phyloP scores from a whole-genome alignment of 2,797 vertebrate genomes.

The Gambelia wislizenii region DNA sequence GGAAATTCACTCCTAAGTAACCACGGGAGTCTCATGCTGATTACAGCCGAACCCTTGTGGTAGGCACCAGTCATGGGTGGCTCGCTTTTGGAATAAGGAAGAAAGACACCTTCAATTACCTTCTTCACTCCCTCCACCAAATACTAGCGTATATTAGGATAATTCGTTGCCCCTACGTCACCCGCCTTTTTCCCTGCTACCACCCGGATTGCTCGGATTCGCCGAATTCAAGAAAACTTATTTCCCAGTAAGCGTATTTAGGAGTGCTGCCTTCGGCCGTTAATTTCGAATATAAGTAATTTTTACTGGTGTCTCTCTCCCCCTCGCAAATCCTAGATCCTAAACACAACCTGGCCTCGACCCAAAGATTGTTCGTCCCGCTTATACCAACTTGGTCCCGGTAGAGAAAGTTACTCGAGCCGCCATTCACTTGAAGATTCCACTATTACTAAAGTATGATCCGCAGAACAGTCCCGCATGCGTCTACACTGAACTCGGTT shows the following conservation, averaged over 20 bases:
- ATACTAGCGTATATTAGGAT: too few relatives aligned
- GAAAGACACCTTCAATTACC: too few relatives aligned
- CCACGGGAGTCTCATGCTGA: background rate
- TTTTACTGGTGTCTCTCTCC: background rate
- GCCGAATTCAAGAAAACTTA: background rate
- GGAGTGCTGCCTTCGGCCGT: background rate
- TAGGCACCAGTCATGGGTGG: background rate
- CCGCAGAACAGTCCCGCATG: too few relatives aligned
- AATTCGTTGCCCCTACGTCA: background rate
- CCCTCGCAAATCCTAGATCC: too few relatives aligned
- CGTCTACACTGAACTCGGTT: background rate
- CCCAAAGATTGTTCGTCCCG: too few relatives aligned
- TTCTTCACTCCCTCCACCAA: background rate
- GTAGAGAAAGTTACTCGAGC: background rate
- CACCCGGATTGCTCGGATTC: too few relatives aligned
- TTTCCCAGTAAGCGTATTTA: background rate
- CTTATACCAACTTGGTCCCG: background rate
- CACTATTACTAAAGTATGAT: background rate
- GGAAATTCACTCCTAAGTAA: background rate
- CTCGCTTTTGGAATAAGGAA: background rate
- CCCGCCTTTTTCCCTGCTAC: too few relatives aligned
- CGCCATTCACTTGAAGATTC: background rate
- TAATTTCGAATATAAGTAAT: background rate
- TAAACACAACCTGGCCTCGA: background rate
- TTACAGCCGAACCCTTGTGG: background rate